A percentile compares a stretch with the other conserved stretches of the same genome.
Evolutionary conservation across 2,113 vertebrate species (phyloP).

Genomic region (Uropsilus gracilis): DNA sequence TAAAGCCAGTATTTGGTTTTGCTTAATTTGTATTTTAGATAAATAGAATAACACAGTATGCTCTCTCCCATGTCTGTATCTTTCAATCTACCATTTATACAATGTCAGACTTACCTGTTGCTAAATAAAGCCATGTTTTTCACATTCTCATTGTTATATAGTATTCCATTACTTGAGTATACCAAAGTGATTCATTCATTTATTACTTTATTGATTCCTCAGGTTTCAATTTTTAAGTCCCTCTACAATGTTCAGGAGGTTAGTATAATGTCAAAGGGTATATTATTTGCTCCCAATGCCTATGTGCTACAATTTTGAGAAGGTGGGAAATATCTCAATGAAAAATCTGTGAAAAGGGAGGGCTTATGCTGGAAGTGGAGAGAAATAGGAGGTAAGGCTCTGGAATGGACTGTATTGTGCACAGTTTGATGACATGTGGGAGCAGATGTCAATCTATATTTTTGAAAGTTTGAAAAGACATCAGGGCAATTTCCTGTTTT

Average conservation of each 20-base stretch:
- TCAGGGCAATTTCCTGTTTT: constrained; percentile 41
- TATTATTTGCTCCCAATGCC: neutral
- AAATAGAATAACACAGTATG: neutral
- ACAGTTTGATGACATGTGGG: neutral
- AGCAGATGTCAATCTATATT: constrained; percentile 27
- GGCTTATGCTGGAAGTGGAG: neutral
- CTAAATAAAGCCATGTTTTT: neutral
- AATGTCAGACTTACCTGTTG: neutral
- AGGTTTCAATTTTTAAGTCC: neutral
- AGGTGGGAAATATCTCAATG: constrained; percentile 9
- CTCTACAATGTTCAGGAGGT: neutral
- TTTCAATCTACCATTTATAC: neutral
- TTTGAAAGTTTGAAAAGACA: constrained; percentile 43
- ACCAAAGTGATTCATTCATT: neutral
- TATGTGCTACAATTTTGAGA: neutral
- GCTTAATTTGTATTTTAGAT: neutral
- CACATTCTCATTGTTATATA: neutral
- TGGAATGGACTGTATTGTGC: neutral
- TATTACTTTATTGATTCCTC: neutral
- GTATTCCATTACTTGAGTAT: neutral
- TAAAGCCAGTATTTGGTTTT: neutral
- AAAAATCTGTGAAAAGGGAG: constrained; percentile 24
- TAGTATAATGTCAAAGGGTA: neutral
- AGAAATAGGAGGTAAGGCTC: neutral
- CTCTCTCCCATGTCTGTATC: neutral